phyloP scores from a whole-genome alignment of 2,797 vertebrate species.

The Strix occidentalis region DNA sequence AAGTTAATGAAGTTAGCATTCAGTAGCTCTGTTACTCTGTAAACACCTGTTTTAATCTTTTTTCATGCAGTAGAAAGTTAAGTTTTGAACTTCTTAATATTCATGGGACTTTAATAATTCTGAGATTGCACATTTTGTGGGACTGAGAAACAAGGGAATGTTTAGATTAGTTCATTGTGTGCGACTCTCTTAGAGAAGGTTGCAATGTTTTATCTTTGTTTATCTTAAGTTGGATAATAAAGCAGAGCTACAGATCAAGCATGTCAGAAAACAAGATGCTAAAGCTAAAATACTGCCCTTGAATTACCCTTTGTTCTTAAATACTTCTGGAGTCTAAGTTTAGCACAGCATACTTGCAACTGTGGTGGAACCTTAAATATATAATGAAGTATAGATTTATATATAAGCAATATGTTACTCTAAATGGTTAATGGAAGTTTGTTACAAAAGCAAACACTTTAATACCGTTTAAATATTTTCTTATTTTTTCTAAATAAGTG shows the following conservation, averaged over 20 bases:
- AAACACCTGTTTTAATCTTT: not conserved
- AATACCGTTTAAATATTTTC: not conserved
- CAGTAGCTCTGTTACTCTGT: constrained; percentile 4
- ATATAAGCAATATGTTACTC: not conserved
- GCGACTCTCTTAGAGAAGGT: not conserved
- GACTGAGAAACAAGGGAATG: not conserved
- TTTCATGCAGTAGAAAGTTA: not conserved
- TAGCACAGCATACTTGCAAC: not conserved
- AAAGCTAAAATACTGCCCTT: not conserved
- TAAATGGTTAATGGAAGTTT: not conserved
- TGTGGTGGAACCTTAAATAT: not conserved
- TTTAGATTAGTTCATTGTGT: not conserved
- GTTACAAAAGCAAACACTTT: not conserved
- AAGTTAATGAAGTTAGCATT: constrained; percentile 44
- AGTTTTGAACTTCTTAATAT: not conserved
- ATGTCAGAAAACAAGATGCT: not conserved
- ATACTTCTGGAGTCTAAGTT: not conserved
- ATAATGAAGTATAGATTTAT: not conserved
- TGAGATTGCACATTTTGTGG: not conserved
- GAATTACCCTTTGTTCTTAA: not conserved
- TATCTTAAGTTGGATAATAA: not conserved
- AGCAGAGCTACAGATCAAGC: not conserved
- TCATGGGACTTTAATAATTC: not conserved
- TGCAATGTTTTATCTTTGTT: constrained; percentile 2
- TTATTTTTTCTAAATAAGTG: not conserved